These are phyloP conservation scores for Colinus virginianus DNA, from an alignment of 2,113 vertebrate species.

Conservation along the genomic window DNA sequence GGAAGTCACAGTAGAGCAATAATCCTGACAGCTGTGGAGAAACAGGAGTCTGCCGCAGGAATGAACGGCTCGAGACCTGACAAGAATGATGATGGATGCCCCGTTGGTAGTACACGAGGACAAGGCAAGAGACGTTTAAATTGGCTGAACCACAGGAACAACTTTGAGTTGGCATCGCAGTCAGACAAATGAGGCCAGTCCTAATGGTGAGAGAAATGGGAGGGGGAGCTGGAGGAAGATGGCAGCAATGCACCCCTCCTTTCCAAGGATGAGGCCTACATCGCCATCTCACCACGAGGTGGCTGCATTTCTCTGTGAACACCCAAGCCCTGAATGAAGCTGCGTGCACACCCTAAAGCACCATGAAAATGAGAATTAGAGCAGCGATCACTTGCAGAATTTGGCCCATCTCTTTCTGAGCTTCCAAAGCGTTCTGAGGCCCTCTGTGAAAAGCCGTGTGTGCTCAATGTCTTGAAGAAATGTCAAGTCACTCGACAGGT, in stretches of 20 bases:
- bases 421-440: not conserved
- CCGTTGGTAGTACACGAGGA: conserved; percentile 48
- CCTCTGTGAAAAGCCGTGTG: not conserved
- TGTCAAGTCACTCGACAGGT: not conserved
- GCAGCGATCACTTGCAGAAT: not conserved
- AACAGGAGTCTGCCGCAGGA: conserved; percentile 51
- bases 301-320: conserved; percentile 66
- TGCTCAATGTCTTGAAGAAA: not conserved
- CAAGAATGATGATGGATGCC: conserved; percentile 69
- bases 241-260: not conserved
- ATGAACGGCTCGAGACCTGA: conserved; percentile 54
- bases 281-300: conserved; percentile 45
- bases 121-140: conserved; percentile 24
- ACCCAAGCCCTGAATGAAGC: not conserved
- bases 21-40: conserved; percentile 76
- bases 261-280: not conserved
- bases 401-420: not conserved
- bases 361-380: not conserved
- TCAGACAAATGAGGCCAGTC: not conserved
- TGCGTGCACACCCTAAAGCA: not conserved
- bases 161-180: not conserved
- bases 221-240: not conserved
- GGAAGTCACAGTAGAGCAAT: conserved; percentile 74
- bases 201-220: not conserved
- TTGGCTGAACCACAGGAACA: conserved; percentile 31